These are phyloP conservation scores for Bettongia penicillata DNA, from an alignment of 2,113 vertebrate genomes.

Conservation along the genomic window DNA sequence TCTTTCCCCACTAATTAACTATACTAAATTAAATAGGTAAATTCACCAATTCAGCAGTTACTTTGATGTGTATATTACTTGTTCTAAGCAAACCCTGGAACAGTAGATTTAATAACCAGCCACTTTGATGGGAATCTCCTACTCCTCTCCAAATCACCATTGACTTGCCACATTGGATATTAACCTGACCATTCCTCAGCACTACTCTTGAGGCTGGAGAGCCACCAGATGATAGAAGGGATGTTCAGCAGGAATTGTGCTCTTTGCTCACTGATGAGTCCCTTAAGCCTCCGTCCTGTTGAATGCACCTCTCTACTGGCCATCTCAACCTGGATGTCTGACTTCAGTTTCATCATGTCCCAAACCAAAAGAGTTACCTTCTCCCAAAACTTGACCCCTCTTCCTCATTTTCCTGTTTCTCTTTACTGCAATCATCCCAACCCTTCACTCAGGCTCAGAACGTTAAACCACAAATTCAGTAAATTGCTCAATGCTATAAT, in stretches of 20 bases:
- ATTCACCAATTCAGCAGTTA: slow-evolving; percentile 69
- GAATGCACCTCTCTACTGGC: neutral
- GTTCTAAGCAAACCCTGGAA: slow-evolving; percentile 59
- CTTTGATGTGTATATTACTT: slow-evolving; percentile 68
- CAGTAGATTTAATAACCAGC: slow-evolving; percentile 29
- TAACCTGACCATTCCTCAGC: slow-evolving; percentile 57
- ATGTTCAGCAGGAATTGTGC: neutral
- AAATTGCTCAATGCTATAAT: neutral
- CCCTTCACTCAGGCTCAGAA: neutral
- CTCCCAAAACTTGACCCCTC: neutral
- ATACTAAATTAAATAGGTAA: slow-evolving; percentile 68
- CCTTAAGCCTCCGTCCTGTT: neutral
- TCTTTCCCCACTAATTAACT: slow-evolving; percentile 62
- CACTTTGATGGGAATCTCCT: slow-evolving; percentile 38
- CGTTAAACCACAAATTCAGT: neutral
- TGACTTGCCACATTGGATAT: slow-evolving; percentile 48
- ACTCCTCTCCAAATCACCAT: slow-evolving; percentile 11
- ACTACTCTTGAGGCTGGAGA: neutral
- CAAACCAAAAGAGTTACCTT: neutral
- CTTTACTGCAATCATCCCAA: neutral
- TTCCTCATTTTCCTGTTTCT: neutral
- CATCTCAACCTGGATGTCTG: neutral
- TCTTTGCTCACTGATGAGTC: neutral
- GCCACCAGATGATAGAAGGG: neutral
- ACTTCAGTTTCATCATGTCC: neutral